Base-by-base conservation (phyloP, 2,888 invertebrate species). In the Laspeyria flexula region DNA sequence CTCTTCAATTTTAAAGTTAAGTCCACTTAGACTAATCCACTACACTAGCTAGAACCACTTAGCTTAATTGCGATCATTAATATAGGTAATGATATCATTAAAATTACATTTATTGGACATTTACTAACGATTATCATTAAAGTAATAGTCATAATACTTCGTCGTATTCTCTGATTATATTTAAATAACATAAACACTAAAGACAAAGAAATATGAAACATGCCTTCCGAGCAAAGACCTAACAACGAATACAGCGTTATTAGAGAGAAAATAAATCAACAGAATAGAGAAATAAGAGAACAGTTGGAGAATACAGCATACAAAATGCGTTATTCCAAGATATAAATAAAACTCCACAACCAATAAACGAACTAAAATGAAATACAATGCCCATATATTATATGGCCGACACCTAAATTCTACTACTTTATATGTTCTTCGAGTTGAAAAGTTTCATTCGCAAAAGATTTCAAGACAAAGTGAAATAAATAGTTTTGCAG, bases 391-490 rank as follows among this genome's bases (percentile, higher is more conserved):
- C 30, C 38, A 27, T 43, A 34, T 29, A 29, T 58, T 63, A 58
- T 58, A 58, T 57, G 39, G 49, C 35, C 16, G 29, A 23, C 48
- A 31, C 58, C 35, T 58, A 47, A 46, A 53, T 62, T 48, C 12
- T 23, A 39, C 27, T 15, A 33, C 18, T 61, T 38, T 46, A 46
- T 41, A 60, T 35, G 52, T 61, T 47, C 46, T 59, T 31, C 10
- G 54, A 37, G 41, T 43, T 42, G 39, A 39, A 50, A 44, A 47
- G 35, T 47, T 61, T 47, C 30, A 29, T 39, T 51, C 42, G 42
- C 42, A 63, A 54, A 50, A 50, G 41, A 50, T 50, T 46, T 13
- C 50, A 31, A 34, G 23, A 39, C 30, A 47, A 39, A 63, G 16
- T 50, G 45, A 53, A 58, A 62, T 40, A 43, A 62, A 43, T 30